Evolutionary conservation across 2,888 invertebrate species (phyloP).

Genomic region (Lasius platythorax): DNA sequence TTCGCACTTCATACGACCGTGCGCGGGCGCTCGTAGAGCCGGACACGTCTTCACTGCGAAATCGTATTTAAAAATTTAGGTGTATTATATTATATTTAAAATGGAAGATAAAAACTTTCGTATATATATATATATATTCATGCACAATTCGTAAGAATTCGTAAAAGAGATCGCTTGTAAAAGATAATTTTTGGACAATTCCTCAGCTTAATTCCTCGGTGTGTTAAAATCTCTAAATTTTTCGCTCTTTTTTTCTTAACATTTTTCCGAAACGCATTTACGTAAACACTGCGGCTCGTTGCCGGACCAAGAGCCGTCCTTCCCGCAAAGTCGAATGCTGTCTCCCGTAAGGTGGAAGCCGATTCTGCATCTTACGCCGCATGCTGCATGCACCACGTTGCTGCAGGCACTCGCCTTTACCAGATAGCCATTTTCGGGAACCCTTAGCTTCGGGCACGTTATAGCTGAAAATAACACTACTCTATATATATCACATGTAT

Average conservation of each 20-base stretch:
- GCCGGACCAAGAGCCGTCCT: constrained; percentile 90
- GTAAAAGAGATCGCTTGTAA: not conserved
- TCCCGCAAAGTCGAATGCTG: constrained; percentile 89
- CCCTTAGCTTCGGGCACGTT: constrained; percentile 88
- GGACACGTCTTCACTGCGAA: constrained; percentile 89
- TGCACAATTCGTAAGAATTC: not conserved
- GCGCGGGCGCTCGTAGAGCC: constrained; percentile 87
- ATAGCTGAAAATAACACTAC: constrained; percentile 84
- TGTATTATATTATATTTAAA: no score
- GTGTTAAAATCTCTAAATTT: not conserved
- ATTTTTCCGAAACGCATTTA: constrained; percentile 85
- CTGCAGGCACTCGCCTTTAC: constrained; percentile 88
- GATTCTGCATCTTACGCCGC: constrained; percentile 89
- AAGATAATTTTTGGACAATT: not conserved
- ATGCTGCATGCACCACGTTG: constrained; percentile 90
- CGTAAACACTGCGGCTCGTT: constrained; percentile 88
- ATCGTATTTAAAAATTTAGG: not conserved
- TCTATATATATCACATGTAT: not conserved
- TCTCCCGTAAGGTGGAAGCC: constrained; percentile 88
- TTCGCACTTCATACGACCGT: constrained; percentile 87
- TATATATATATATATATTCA: not conserved
- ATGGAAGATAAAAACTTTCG: no score
- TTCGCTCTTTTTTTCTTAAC: not conserved
- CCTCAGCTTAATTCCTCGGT: not conserved
- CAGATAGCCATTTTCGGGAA: constrained; percentile 90